These are phyloP conservation scores for Plestiodon gilberti DNA, from an alignment of 2,113 vertebrate genomes.

Conservation along the genomic window DNA sequence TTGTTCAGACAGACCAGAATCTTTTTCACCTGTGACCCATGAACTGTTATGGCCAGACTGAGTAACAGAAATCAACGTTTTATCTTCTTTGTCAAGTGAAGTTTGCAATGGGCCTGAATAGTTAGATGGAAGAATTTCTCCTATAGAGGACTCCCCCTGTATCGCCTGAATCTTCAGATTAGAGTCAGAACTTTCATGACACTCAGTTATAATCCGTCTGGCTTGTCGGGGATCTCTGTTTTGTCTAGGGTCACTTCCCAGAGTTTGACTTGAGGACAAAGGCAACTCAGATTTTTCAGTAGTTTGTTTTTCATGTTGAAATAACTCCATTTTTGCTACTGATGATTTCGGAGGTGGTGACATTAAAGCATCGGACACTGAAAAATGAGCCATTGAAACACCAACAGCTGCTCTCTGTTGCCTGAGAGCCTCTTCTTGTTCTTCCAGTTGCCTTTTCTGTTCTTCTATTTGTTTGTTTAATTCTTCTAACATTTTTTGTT, in stretches of 20 bases:
- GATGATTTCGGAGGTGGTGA: slow-evolving; percentile 86
- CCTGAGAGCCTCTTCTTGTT: slow-evolving; percentile 92
- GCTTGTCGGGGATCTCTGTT: slow-evolving; percentile 89
- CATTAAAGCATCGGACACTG: slow-evolving; percentile 91
- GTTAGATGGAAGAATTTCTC: slow-evolving; percentile 21
- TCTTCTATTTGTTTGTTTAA: slow-evolving; percentile 96
- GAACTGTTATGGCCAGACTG: slow-evolving; percentile 49
- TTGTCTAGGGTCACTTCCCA: slow-evolving; percentile 83
- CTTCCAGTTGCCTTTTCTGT: slow-evolving; percentile 91
- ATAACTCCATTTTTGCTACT: slow-evolving; percentile 77
- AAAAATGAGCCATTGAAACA: slow-evolving; percentile 96
- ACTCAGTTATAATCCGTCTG: slow-evolving; percentile 70
- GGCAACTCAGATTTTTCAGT: slow-evolving; percentile 74
- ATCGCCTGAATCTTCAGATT: slow-evolving; percentile 19
- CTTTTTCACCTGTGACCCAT: slow-evolving; percentile 66
- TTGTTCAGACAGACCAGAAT: slow-evolving; percentile 13
- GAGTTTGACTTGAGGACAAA: slow-evolving; percentile 61
- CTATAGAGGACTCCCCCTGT: slow-evolving; percentile 14
- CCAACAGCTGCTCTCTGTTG: slow-evolving; percentile 94
- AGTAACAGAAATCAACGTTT: slow-evolving; percentile 24
- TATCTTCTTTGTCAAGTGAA: slow-evolving; percentile 55
- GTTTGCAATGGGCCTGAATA: slow-evolving; percentile 46
- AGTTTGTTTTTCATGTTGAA: slow-evolving; percentile 82
- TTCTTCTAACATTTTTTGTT: slow-evolving; percentile 94
- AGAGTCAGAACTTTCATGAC: slow-evolving; percentile 44